phyloP scores from a whole-genome alignment of 2,113 vertebrate genomes.

The Condylura cristata region DNA sequence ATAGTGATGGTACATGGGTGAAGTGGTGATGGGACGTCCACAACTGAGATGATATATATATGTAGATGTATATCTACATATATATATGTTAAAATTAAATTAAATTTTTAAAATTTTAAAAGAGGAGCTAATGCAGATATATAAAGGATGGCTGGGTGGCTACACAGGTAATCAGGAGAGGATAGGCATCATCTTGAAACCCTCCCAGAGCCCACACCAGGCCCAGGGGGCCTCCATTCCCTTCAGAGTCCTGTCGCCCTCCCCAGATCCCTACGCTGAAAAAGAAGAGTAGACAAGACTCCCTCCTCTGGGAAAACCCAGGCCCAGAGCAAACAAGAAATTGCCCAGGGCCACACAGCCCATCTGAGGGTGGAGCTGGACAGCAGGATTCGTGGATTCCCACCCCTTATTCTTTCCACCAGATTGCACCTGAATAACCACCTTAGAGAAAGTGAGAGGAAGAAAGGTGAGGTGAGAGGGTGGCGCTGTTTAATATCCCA shows the following conservation, averaged over 20 bases:
- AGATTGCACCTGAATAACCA: not conserved
- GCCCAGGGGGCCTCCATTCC: not conserved
- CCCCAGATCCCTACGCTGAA: not conserved
- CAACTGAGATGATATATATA: too few species aligned
- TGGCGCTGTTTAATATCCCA: not conserved
- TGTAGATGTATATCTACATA: too few species aligned
- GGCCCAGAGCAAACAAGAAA: not conserved
- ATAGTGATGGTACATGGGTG: too few species aligned
- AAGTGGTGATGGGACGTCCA: too few species aligned
- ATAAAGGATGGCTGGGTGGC: not conserved
- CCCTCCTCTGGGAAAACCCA: not conserved
- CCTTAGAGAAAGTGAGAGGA: not conserved
- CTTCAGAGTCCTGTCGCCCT: not conserved
- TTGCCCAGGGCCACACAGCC: not conserved
- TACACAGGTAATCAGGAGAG: not conserved
- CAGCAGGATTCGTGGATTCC: not conserved
- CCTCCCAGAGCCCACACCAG: not conserved
- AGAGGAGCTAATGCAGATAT: too few species aligned
- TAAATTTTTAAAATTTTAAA: too few species aligned
- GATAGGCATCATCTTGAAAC: not conserved
- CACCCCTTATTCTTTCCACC: not conserved
- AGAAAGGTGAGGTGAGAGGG: not conserved
- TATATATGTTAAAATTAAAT: too few species aligned
- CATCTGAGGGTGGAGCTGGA: not conserved
- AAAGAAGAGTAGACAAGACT: not conserved